Conservation (phyloP, 2,113 vertebrate genomes). For the Chitala chitala region DNA sequence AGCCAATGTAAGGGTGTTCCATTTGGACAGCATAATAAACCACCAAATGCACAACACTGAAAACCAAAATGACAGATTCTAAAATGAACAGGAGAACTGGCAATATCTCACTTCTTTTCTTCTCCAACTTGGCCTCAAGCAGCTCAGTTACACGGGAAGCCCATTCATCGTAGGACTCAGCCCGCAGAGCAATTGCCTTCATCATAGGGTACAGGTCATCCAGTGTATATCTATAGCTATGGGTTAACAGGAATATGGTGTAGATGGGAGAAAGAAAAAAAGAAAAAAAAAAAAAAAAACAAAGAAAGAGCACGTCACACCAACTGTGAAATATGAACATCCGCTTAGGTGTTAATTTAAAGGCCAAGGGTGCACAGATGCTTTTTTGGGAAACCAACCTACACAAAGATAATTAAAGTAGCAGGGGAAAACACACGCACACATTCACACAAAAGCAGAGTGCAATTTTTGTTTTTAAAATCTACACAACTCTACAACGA, state of each 20-base stretch:
- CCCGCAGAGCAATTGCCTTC: slow-evolving; percentile 72
- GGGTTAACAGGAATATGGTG: too few species aligned
- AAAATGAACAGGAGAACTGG: not conserved
- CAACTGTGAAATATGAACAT: too few species aligned
- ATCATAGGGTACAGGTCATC: slow-evolving; percentile 78
- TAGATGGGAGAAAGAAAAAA: too few species aligned
- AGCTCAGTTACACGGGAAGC: slow-evolving; percentile 72
- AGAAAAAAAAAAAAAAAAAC: not conserved
- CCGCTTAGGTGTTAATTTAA: too few species aligned
- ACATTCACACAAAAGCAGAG: too few species aligned
- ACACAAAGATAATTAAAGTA: too few species aligned
- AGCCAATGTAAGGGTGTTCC: not conserved
- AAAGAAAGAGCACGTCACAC: not conserved
- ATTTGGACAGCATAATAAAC: not conserved
- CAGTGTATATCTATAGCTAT: slow-evolving; percentile 83
- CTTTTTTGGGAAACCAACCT: too few species aligned
- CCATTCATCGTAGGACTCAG: slow-evolving; percentile 85
- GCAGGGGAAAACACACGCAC: too few species aligned
- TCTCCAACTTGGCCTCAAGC: slow-evolving; percentile 74
- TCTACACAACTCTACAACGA: too few species aligned
- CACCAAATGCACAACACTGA: not conserved
- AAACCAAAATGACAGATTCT: not conserved
- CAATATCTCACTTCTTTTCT: slow-evolving; percentile 76
- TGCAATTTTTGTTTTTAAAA: too few species aligned
- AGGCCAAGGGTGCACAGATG: too few species aligned